Evolutionary conservation across 2,888 invertebrate genomes (phyloP).

Genomic region (Malacosoma neustria): DNA sequence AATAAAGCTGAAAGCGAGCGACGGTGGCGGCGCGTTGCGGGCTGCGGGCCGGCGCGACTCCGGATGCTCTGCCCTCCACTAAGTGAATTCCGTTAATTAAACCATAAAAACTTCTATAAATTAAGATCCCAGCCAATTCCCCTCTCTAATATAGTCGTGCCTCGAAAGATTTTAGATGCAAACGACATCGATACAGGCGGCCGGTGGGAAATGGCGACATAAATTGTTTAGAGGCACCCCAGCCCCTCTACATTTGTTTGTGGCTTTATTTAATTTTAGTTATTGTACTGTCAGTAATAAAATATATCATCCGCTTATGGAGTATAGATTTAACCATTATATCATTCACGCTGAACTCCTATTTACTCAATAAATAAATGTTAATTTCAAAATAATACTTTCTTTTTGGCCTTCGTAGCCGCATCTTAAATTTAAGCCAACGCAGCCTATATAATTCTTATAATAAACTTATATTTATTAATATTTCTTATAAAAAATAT

Average conservation of each 20-base stretch:
- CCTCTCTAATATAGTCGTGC: slow-evolving; percentile 63
- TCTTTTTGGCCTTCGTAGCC: no score
- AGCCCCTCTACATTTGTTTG: slow-evolving; percentile 52
- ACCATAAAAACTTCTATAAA: slow-evolving; percentile 77
- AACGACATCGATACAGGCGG: slow-evolving; percentile 62
- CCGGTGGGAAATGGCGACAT: slow-evolving; percentile 39
- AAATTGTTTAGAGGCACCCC: slow-evolving; percentile 44
- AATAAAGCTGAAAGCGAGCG: slow-evolving; percentile 37
- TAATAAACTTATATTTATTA: no score
- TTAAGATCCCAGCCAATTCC: slow-evolving; percentile 74
- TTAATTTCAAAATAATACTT: neutral
- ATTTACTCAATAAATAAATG: slow-evolving; percentile 11
- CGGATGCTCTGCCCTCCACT: slow-evolving; percentile 34
- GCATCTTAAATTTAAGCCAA: no score
- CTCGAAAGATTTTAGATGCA: slow-evolving; percentile 69
- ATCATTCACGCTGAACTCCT: neutral
- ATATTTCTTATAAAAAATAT: no score
- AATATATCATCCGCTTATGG: slow-evolving; percentile 28
- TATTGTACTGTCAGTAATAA: slow-evolving; percentile 33
- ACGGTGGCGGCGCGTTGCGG: slow-evolving; percentile 26
- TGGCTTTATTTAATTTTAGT: slow-evolving; percentile 54
- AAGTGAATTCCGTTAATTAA: slow-evolving; percentile 77
- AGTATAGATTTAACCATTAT: slow-evolving; percentile 29
- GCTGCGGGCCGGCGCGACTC: slow-evolving; percentile 22
- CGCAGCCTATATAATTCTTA: no score